These are phyloP conservation scores for Sebastes dallii DNA, from an alignment of 2,797 vertebrate species.

Conservation along the genomic window DNA sequence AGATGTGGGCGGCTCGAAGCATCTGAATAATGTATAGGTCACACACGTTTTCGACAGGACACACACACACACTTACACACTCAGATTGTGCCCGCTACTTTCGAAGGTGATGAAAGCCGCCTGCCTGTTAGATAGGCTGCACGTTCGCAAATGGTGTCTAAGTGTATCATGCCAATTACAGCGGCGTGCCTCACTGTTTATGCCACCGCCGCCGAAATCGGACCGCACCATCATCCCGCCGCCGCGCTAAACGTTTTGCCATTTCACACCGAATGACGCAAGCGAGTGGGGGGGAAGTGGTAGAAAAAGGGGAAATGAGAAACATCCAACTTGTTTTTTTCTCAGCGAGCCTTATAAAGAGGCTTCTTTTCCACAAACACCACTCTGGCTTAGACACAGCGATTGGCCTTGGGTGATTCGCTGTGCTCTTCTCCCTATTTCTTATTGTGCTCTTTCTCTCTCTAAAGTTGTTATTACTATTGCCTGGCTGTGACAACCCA, in stretches of 20 bases:
- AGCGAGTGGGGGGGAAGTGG: not conserved
- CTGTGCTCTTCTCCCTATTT: constrained; percentile 22
- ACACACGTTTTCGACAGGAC: constrained; percentile 4
- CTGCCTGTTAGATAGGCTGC: constrained; percentile 1
- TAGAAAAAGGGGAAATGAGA: constrained; percentile 23
- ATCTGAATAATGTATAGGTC: constrained; percentile 61
- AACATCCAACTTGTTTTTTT: not conserved
- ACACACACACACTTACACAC: not conserved
- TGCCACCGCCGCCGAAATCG: not conserved
- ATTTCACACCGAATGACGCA: constrained; percentile 11
- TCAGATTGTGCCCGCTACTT: not conserved
- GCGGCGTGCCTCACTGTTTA: not conserved
- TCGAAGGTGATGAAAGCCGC: constrained; percentile 34
- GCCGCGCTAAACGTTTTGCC: not conserved
- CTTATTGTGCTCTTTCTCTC: constrained; percentile 45
- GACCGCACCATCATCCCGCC: not conserved
- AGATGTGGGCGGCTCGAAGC: constrained; percentile 48
- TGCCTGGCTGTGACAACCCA: constrained; percentile 48
- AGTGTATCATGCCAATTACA: constrained; percentile 16
- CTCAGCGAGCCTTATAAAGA: constrained; percentile 27
- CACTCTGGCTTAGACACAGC: constrained; percentile 47
- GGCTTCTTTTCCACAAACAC: constrained; percentile 39
- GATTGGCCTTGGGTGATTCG: constrained; percentile 53
- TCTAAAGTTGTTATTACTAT: constrained; percentile 60
- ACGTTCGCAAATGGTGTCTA: not conserved